Percentiles rank a stretch among this genome's conserved stretches.
Conservation (phyloP, 2,888 invertebrate genomes). For the Cactoblastis cactorum region DNA sequence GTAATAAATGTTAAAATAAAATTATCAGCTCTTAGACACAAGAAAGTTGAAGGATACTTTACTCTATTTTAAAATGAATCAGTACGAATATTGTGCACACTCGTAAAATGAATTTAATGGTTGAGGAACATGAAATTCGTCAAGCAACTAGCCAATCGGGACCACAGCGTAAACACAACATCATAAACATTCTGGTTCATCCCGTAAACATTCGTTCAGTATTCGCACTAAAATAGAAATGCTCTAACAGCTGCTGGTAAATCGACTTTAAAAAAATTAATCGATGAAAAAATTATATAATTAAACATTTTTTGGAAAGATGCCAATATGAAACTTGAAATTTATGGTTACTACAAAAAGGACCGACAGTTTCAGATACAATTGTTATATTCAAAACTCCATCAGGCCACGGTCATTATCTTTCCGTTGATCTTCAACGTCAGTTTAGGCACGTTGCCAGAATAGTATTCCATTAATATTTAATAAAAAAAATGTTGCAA, state of each 20-base stretch:
- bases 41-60: no score
- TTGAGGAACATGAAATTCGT: slow-evolving; percentile 15
- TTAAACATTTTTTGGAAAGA: slow-evolving; percentile 16
- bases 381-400: slow-evolving; percentile 14
- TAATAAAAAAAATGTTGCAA: slow-evolving; percentile 44
- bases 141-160: slow-evolving; percentile 16
- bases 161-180: slow-evolving; percentile 24
- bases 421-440: slow-evolving; percentile 17
- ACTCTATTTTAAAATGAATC: no score
- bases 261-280: slow-evolving; percentile 23
- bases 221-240: slow-evolving; percentile 28
- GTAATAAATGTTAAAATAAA: no score
- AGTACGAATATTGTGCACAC: not conserved
- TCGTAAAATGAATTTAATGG: not conserved
- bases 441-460: slow-evolving; percentile 52
- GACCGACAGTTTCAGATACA: slow-evolving; percentile 3
- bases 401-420: slow-evolving; percentile 6
- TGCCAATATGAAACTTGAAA: slow-evolving; percentile 16
- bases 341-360: slow-evolving; percentile 7
- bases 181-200: slow-evolving; percentile 21
- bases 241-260: slow-evolving; percentile 25
- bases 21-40: no score
- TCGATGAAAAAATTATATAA: slow-evolving; percentile 14
- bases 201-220: slow-evolving; percentile 24
- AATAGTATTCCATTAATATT: slow-evolving; percentile 44